Base-by-base conservation (phyloP, 2,113 vertebrate species). In the Isurus oxyrinchus region DNA sequence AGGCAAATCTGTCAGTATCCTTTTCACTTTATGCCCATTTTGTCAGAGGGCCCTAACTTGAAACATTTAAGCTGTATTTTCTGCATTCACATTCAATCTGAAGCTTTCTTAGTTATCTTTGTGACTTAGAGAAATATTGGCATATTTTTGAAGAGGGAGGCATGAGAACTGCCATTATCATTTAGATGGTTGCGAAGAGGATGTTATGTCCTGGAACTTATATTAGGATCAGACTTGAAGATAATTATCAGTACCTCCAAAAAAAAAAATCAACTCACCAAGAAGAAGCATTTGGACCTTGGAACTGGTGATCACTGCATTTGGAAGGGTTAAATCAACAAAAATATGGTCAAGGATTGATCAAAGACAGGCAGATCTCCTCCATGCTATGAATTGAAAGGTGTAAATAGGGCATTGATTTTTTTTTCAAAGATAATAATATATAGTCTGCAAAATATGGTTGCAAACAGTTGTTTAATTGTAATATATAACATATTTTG, bases 1-100 rank as follows among this genome's bases (percentile, higher is more conserved):
- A 69, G 8, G 5, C 96, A 98, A 97, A 97, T 97, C 98, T 96
- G 98, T 98, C 87, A 98, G 99, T 99, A 99, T 99, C 99, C 98
- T 99, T 98, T 97, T 76, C n/a, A 3, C 96, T 86, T 96, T 79
- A 19, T 76, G 16, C 96, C 76, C 0, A 2, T 1, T 57, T 63
- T 63, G 13, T 14, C 87, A 23, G 96, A 96, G 79, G 96, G 1
- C 96, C 96, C 97, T 97, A 97, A 49, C 5, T 84, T 44, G 16
- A 21, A 84, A 97, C 97, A 97, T 81, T 69, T 53, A 96, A 76
- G 76, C 25, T 88, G 5, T 96, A 98, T 98, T 98, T 96, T 96
- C 97, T 72, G 72, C 97, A 94, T 97, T 97, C 16, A 11, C 27
- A 61, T n/a, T 91, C n/a, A 61, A 11, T n/a, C 35, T 40, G 8